Base-by-base conservation (phyloP, 2,797 vertebrate genomes). In the Pantherophis vulpinus region DNA sequence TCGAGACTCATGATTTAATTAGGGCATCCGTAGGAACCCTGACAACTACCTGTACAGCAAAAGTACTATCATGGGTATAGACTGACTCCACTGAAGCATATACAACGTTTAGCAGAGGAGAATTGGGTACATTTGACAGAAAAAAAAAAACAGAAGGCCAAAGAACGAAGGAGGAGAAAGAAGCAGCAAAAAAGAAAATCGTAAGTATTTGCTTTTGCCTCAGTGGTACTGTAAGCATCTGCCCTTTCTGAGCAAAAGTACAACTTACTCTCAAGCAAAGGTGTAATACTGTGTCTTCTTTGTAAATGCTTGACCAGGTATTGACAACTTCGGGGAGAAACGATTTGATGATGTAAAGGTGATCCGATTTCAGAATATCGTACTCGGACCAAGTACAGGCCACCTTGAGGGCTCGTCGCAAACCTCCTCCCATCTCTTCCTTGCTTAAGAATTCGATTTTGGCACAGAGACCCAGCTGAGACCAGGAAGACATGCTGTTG, bases 401-500 rank as follows among this genome's bases (percentile, higher is more conserved):
- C 89, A 99, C 99, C 97, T 99, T 99, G 87, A 99, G 98, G 66
- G 99, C 99, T 94, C 99, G 98, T 14, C 99, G 97, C 94, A 99
- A 98, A 37, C 99, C 99, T 14, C 99, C 99, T 2, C 99, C 99
- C 99, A 99, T 99, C 97, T 99, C 99, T 96, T 99, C 99, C 97
- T 99, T 99, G 97, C 99, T 99, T 94, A 99, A 98, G 96, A 99
- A 99, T 91, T 99, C 99, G 11, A 99, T 99, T 97, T 99, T 99
- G 94, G 99, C 99, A 96, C 98, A 99, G 56, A 99, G 99, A 16
- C 99, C 99, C 29, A 98, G 98, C 83, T 99, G 99, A 79, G 99
- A 98, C 99, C 99, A 99, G 93, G 99, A 99, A 83, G 99, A 99
- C 99, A 99, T 99, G 98, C 99, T 99, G 98, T 99, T 99, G 97